phyloP scores from a whole-genome alignment of 2,797 vertebrate species.

The Macroramphosus scolopax region DNA sequence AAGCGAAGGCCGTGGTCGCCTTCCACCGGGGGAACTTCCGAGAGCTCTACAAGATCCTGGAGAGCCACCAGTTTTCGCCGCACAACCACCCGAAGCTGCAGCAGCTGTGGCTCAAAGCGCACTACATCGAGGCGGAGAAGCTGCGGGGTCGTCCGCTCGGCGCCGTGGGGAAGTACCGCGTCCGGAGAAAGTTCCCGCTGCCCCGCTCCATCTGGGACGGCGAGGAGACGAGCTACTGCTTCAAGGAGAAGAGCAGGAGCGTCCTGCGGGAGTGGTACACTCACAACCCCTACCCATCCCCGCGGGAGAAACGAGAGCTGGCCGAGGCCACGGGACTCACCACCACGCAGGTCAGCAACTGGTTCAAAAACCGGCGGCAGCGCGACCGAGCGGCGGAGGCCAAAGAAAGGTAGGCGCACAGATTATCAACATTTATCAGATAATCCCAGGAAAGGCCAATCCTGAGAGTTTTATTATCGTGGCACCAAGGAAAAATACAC shows the following conservation, averaged over 20 bases:
- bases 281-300: conserved; percentile 86
- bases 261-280: conserved; percentile 93
- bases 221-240: conserved; percentile 96
- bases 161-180: conserved; percentile 92
- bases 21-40: conserved; percentile 94
- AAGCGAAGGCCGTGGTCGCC: conserved; percentile 93
- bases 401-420: conserved; percentile 85
- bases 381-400: conserved; percentile 90
- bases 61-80: conserved; percentile 92
- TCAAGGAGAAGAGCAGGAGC: conserved; percentile 95
- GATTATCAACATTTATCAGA: too few species aligned
- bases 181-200: conserved; percentile 92
- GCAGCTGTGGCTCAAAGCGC: conserved; percentile 94
- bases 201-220: conserved; percentile 95
- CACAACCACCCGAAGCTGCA: conserved; percentile 94
- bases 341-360: conserved; percentile 93
- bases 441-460: too few species aligned
- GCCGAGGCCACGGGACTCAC: conserved; percentile 84
- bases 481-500: too few species aligned
- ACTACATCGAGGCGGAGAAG: conserved; percentile 94
- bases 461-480: too few species aligned
- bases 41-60: conserved; percentile 93
- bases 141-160: conserved; percentile 90
- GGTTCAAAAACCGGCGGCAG: conserved; percentile 94
- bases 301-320: conserved; percentile 88